These are phyloP conservation scores for Spialia ferax DNA, from an alignment of 2,888 invertebrate genomes.

Conservation along the genomic window DNA sequence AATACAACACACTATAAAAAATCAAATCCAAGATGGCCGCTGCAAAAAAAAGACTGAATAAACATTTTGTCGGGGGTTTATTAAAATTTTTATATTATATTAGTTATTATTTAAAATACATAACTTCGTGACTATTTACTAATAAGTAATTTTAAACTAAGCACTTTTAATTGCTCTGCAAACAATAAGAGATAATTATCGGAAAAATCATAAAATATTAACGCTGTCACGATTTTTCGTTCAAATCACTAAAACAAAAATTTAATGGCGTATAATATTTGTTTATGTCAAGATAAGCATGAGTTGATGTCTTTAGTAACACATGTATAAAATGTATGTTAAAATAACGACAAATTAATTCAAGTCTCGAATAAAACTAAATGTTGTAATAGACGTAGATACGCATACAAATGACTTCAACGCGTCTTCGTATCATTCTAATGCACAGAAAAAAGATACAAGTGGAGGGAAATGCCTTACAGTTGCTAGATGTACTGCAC, in stretches of 20 bases:
- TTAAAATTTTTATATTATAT: too few species aligned
- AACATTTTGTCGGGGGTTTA: too few species aligned
- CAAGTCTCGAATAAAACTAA: background rate
- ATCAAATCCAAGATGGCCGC: too few species aligned
- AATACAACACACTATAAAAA: too few species aligned
- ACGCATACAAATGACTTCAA: background rate
- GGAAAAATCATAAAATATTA: background rate
- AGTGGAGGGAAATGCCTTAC: too few species aligned
- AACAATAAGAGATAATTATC: background rate
- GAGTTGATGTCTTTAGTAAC: background rate
- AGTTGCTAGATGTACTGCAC: too few species aligned
- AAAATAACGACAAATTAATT: conserved; percentile 1
- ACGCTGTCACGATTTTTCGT: background rate
- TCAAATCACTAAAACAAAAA: background rate
- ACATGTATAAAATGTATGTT: background rate
- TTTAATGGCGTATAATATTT: background rate
- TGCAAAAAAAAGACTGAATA: too few species aligned
- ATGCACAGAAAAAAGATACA: too few species aligned
- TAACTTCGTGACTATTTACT: too few species aligned
- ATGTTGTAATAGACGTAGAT: background rate
- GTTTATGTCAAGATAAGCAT: background rate
- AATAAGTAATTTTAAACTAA: too few species aligned
- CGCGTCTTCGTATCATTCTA: background rate
- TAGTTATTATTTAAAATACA: too few species aligned
- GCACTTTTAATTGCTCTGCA: too few species aligned